A percentile compares a stretch with the other conserved stretches of the same genome.
Evolutionary conservation across 2,113 vertebrate species (phyloP).

Genomic region (Castor canadensis): DNA sequence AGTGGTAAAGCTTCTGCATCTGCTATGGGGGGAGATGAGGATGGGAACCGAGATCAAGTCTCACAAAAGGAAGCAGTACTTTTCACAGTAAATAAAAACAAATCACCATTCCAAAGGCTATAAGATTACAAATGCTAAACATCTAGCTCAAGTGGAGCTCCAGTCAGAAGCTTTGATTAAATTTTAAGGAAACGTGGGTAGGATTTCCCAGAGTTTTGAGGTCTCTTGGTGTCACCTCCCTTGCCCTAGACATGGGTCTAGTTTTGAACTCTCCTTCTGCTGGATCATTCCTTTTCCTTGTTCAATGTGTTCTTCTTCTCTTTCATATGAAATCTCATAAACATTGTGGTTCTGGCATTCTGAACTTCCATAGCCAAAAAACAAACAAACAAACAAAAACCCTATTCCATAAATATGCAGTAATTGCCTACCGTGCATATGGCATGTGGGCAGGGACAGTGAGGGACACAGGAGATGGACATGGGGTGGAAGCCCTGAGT

Average conservation of each 20-base stretch:
- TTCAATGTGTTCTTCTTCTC: neutral
- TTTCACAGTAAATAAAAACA: neutral
- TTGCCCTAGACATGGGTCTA: neutral
- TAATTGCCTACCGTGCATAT: too few relatives aligned
- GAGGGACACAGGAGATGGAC: too few relatives aligned
- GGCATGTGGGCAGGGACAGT: too few relatives aligned
- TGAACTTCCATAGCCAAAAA: neutral
- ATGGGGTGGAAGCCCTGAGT: neutral
- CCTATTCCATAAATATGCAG: neutral
- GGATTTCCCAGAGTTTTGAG: neutral
- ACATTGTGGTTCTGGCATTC: neutral
- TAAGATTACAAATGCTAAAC: too few relatives aligned
- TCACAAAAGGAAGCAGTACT: accelerated
- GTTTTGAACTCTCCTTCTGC: neutral
- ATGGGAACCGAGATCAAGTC: neutral
- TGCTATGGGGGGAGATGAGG: too few relatives aligned
- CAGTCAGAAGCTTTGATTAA: too few relatives aligned
- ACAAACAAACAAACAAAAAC: neutral
- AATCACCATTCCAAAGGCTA: neutral
- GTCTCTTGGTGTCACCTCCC: neutral
- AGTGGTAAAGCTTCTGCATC: neutral
- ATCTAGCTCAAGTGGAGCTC: too few relatives aligned
- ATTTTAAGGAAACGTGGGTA: too few relatives aligned
- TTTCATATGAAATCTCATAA: neutral
- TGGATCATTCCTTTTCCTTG: neutral